These are phyloP conservation scores for Cichladusa arquata DNA, from an alignment of 2,113 vertebrate genomes.

Conservation along the genomic window DNA sequence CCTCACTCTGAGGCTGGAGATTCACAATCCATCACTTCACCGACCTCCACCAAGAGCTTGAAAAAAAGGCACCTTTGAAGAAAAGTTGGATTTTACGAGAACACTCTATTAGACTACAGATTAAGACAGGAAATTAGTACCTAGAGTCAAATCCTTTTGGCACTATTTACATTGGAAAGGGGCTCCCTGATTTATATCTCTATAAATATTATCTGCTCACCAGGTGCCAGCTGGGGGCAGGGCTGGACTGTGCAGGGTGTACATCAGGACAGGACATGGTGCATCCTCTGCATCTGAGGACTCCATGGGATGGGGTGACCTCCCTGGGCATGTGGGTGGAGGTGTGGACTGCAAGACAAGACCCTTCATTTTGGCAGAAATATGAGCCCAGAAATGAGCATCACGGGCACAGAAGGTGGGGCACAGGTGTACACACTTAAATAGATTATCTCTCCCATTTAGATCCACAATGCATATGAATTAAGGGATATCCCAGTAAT, in stretches of 20 bases:
- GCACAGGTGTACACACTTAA: rapidly evolving
- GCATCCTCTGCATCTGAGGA: not conserved
- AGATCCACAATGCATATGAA: not conserved
- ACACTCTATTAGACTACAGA: not conserved
- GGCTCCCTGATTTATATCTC: not conserved
- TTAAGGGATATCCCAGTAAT: not conserved
- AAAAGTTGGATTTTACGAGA: not conserved
- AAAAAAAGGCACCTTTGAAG: not conserved
- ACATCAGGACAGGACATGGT: not conserved
- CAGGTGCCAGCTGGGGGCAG: not conserved
- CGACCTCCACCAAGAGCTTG: not conserved
- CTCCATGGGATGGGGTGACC: not conserved
- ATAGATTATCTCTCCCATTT: not conserved
- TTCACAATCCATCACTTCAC: not conserved
- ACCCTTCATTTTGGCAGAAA: not conserved
- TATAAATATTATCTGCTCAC: not conserved
- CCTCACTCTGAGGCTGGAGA: not conserved
- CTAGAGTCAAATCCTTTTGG: not conserved
- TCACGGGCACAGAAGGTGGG: rapidly evolving
- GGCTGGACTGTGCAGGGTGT: not conserved
- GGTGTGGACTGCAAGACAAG: not conserved
- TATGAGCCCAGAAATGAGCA: rapidly evolving
- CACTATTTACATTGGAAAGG: not conserved
- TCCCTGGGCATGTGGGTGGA: not conserved
- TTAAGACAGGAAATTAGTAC: conserved; percentile 28